These are phyloP conservation scores for Cremastobaeus sp. DNA, from an alignment of 2,888 invertebrate genomes.

Conservation along the genomic window DNA sequence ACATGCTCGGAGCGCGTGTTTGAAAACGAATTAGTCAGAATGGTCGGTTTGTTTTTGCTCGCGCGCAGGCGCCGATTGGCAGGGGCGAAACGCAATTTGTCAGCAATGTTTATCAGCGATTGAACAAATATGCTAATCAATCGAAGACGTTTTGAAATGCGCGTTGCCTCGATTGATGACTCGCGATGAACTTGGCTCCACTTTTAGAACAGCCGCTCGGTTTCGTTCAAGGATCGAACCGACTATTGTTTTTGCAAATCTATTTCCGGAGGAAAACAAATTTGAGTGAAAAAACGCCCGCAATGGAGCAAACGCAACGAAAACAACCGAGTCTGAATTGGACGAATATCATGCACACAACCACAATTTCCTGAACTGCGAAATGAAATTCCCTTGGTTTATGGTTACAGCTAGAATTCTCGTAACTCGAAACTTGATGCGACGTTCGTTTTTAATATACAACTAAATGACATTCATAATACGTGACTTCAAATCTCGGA, in stretches of 20 bases:
- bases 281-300: background rate
- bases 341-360: constrained; percentile 25
- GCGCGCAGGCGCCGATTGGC: too few species aligned
- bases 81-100: too few species aligned
- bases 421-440: constrained; percentile 53
- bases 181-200: background rate
- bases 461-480: constrained; percentile 36
- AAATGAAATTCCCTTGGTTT: constrained; percentile 57
- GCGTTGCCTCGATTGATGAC: background rate
- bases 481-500: constrained; percentile 15
- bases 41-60: too few species aligned
- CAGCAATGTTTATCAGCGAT: background rate
- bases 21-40: too few species aligned
- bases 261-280: background rate
- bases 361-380: constrained; percentile 52
- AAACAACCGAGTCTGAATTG: constrained; percentile 21
- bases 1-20: too few species aligned
- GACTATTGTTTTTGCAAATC: too few species aligned
- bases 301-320: constrained; percentile 8
- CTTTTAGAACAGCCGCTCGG: background rate
- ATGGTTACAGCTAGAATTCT: constrained; percentile 55
- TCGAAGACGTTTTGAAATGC: background rate
- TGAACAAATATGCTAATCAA: background rate
- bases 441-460: constrained; percentile 49
- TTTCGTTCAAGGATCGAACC: too few species aligned